phyloP scores from a whole-genome alignment of 2,113 vertebrate genomes.

The Polypterus bichir region DNA sequence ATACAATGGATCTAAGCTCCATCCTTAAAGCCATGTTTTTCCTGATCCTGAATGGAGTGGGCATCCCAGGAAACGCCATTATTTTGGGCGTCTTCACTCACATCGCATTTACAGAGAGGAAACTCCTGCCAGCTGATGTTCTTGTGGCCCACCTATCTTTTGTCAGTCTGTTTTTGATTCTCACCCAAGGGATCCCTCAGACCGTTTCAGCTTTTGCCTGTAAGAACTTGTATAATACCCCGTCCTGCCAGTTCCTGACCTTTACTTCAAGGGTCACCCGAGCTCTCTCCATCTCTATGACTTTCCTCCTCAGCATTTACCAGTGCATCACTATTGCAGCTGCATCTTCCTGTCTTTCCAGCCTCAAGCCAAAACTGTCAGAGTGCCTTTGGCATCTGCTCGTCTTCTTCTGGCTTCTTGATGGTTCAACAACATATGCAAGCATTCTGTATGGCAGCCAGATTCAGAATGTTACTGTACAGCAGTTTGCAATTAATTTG shows the following conservation, averaged over 20 bases:
- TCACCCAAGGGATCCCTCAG: conserved; percentile 1
- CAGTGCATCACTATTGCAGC: conserved; percentile 24
- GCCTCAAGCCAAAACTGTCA: background rate
- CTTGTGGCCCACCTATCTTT: background rate
- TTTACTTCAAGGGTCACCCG: conserved; percentile 23
- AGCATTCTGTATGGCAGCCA: background rate
- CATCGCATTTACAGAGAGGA: conserved; percentile 5
- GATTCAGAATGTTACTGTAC: conserved; percentile 7
- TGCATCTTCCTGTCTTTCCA: background rate
- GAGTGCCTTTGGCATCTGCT: conserved; percentile 16
- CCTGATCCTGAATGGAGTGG: conserved; percentile 23
- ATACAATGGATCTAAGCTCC: conserved; percentile 21
- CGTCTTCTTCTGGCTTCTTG: conserved; percentile 22
- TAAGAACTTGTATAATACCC: conserved; percentile 10
- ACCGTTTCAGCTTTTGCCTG: conserved; percentile 16
- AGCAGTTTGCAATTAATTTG: conserved; percentile 20
- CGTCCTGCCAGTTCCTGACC: conserved; percentile 10
- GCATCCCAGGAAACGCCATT: conserved; percentile 28
- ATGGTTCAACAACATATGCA: conserved; percentile 8
- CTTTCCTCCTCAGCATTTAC: conserved; percentile 26
- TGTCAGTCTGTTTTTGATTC: background rate
- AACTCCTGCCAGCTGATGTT: background rate
- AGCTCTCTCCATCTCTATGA: conserved; percentile 27
- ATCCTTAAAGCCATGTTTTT: conserved; percentile 22
- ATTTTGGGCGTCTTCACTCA: conserved; percentile 25